Base-by-base conservation (phyloP, 1,140 invertebrate species). In the Drosophila insularis region DNA sequence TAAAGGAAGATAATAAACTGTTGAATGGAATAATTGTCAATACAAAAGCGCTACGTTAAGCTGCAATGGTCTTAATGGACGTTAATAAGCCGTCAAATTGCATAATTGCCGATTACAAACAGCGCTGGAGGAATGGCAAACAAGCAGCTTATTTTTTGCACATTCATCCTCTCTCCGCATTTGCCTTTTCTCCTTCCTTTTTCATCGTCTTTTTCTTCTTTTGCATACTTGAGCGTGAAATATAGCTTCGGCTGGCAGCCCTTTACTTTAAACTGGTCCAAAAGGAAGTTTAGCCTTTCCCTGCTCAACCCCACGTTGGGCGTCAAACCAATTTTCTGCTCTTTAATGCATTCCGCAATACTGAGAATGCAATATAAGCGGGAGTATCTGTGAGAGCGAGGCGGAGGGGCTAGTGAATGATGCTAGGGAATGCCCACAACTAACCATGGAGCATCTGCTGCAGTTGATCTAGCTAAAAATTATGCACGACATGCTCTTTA, bases 71-170 rank as follows among this genome's bases (percentile, higher is more conserved):
- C 31, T 65, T 78, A 87, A 76, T 87, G 71, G 66, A 62, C 66
- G 82, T 82, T 86, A 87, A 86, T 86, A 82, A 77, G 71, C 75
- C 82, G 84, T 86, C 87, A 82, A 87, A 86, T 82, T 70, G 69
- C 74, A 78, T 86, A 86, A 86, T 86, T 87, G 72, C 55, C 82
- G 82, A 72, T 87, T 79, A 87, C 35, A 37, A 37, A 37, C 35
- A 37, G 35, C 10, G 35, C 35, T 37, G 13, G 11, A 46, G 6
- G 53, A 68, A 68, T 35, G 17, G 27, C 39, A 53, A n/a, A 31
- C 64, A 50, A 14, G 10, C 13, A 32, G 21, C 23, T 17, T 63
- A 14, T 32, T 73, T 63, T 75, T 71, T 70, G 54, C 66, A 71
- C 64, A 55, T 43, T 55, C 46, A 50, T 63, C 63, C 58, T 67